Evolutionary conservation across 2,113 vertebrate genomes (phyloP).

Genomic region (Nanorana parkeri): DNA sequence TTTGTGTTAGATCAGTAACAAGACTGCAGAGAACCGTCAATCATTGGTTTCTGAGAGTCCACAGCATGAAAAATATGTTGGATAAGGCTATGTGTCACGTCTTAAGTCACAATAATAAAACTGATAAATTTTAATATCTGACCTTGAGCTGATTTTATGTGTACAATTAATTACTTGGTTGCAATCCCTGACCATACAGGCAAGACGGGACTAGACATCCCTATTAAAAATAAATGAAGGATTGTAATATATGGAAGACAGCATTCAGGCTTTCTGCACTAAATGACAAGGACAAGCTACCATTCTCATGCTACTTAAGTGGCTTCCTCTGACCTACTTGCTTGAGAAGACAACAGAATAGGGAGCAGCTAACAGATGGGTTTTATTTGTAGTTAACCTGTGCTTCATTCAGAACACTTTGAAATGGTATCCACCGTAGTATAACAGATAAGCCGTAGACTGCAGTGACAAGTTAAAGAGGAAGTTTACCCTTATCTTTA

Average conservation of each 20-base stretch:
- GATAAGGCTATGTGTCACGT: not conserved
- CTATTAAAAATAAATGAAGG: constrained; percentile 18
- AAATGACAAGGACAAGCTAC: not conserved
- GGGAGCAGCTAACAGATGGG: not conserved
- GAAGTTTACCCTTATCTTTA: too few relatives aligned
- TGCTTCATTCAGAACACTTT: not conserved
- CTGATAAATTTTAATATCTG: constrained; percentile 4
- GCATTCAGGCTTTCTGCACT: not conserved
- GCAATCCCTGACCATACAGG: not conserved
- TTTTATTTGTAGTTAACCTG: not conserved
- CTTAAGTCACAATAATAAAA: not conserved
- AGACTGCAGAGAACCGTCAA: not conserved
- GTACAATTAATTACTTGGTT: not conserved
- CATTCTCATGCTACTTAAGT: not conserved
- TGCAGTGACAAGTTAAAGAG: too few relatives aligned
- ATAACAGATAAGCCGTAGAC: too few relatives aligned
- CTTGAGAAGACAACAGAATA: not conserved
- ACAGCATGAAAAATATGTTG: not conserved
- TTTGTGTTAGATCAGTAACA: not conserved
- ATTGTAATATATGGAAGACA: constrained; percentile 12
- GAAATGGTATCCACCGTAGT: not conserved
- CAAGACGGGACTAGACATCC: constrained; percentile 2
- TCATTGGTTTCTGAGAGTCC: not conserved
- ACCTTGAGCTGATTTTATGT: constrained; percentile 29
- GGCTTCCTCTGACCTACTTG: constrained; percentile 2